Evolutionary conservation across 1,140 invertebrate genomes (phyloP), one percentile per base, ranked within the genome.

Genomic region (Drosophila neocordata): DNA sequence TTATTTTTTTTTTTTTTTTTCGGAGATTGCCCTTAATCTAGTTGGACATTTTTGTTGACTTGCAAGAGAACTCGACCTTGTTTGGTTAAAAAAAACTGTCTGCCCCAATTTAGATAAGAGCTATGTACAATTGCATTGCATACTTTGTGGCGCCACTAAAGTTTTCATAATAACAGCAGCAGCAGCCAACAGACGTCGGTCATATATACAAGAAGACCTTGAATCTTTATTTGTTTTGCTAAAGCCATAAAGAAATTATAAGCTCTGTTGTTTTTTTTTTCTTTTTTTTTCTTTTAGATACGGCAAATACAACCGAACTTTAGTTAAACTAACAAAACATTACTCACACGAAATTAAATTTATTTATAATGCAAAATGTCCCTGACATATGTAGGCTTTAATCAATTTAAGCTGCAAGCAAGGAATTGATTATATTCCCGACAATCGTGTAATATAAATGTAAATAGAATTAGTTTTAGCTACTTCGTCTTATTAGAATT

Each of bases 51-150:
- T 61, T 34, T 12, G 13, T 44, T 44, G 34, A 24, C 4, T 24
- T 24, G 22, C 27, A 13, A 13, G 20, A 31, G 18, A 13, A 4
- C 15, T 18, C 41, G 55, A 73, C 71, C 71, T 77, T 71, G 71
- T 5, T 31, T 20, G 34, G 11, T n/a, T 38, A n/a, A 38, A n/a
- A n/a, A 38, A n/a, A 38, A n/a, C 12, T 48, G 41, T 48, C 41
- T 58, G 48, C 24, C 38, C 37, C 57, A 85, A 84, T 84, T 85
- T 85, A 84, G 80, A 84, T 84, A 85, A 85, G 62, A 31, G 22
- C 8, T 9, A 11, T 18, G 41, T 55, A 15, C 34, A 13, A 13
- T 51, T n/a, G 8, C 12, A 13, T 61, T 8, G 73, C 74, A 81
- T 76, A 78, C 79, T 82, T 82, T 75, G 18, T n/a, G 79, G 66